Percentiles rank a stretch among this genome's conserved stretches.
Conservation (phyloP, 2,113 vertebrate species). For the Pterocles gutturalis region DNA sequence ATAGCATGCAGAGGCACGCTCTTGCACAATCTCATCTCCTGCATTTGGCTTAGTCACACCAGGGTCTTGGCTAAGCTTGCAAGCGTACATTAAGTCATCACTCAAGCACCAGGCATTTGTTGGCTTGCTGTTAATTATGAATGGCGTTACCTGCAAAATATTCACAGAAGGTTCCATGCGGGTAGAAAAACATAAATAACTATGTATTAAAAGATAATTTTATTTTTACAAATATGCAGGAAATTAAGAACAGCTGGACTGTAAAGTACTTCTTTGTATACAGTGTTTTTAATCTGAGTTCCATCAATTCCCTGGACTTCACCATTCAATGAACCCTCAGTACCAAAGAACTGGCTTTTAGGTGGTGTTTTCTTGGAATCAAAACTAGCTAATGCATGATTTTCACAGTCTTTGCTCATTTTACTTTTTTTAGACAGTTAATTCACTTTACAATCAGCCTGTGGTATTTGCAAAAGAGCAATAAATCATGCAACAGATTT, state of each 20-base stretch:
- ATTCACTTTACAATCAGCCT: not conserved
- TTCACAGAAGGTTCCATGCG: not conserved
- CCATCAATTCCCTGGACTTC: not conserved
- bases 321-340: not conserved
- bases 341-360: not conserved
- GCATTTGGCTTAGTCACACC: not conserved
- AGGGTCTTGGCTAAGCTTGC: not conserved
- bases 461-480: not conserved
- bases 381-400: not conserved
- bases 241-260: conserved; percentile 49
- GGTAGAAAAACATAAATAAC: conserved; percentile 11
- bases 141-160: conserved; percentile 31
- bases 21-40: not conserved
- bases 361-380: not conserved
- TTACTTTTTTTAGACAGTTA: not conserved
- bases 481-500: not conserved
- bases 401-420: not conserved
- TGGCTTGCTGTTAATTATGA: not conserved
- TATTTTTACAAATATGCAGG: conserved; percentile 28
- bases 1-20: fast-evolving
- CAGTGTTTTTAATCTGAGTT: not conserved
- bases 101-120: not conserved
- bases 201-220: not conserved
- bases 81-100: not conserved
- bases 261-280: conserved; percentile 25